Percentiles rank a stretch among this genome's conserved stretches.
Conservation (phyloP, 1,140 invertebrate genomes). For the Frieseomelitta varia region DNA sequence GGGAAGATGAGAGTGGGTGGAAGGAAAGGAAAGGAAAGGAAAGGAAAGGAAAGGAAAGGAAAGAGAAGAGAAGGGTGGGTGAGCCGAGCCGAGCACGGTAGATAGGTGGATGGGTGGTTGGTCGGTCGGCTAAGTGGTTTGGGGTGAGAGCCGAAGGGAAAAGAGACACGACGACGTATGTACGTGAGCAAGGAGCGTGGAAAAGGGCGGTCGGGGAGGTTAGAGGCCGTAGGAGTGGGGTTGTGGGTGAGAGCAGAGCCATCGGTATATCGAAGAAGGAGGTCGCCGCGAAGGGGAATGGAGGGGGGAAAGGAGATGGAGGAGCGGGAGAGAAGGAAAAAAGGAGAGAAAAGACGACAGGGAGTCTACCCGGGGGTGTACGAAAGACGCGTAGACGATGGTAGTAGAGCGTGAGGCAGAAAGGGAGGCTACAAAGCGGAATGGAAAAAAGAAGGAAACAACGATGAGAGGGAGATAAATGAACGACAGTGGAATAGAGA, state of each 20-base stretch:
- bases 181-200: conserved; percentile 47
- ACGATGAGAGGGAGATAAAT: conserved; percentile 23
- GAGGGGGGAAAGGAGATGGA: too few relatives aligned
- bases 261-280: conserved; percentile 16
- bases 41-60: conserved; percentile 24
- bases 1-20: conserved; percentile 61
- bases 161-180: conserved; percentile 23
- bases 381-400: conserved; percentile 41
- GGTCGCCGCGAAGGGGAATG: too few relatives aligned
- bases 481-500: conserved; percentile 3
- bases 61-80: conserved; percentile 30
- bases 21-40: conserved; percentile 21
- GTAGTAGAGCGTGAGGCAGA: conserved; percentile 16
- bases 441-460: conserved; percentile 48
- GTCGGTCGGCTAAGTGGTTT: conserved; percentile 34
- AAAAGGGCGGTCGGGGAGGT: conserved; percentile 62
- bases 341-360: conserved; percentile 14
- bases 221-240: conserved; percentile 41
- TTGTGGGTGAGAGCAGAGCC: conserved; percentile 42
- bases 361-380: conserved; percentile 9
- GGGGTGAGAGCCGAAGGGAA: conserved; percentile 1
- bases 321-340: neutral
- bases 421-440: conserved; percentile 29
- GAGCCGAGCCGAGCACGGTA: conserved; percentile 11
- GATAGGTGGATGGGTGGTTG: conserved; percentile 45